Percentiles rank a stretch among this genome's conserved stretches.
Conservation (phyloP, 2,797 vertebrate genomes). For the Sebastes iracundus region DNA sequence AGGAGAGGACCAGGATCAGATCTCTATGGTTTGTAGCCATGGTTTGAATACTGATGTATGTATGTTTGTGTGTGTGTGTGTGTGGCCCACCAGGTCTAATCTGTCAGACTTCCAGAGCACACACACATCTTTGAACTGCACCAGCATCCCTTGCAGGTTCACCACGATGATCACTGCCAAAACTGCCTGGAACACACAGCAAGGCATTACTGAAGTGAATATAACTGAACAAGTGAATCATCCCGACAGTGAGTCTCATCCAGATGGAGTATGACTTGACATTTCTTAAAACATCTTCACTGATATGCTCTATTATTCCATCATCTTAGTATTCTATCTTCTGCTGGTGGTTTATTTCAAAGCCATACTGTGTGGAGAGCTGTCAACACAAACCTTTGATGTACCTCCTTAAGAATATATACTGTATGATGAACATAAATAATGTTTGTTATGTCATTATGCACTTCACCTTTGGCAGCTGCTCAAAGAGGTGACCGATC, state of each 20-base stretch:
- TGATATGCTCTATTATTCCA: not conserved
- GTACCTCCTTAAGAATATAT: not conserved
- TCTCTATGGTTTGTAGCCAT: not conserved
- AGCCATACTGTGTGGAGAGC: not conserved
- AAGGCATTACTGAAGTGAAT: not conserved
- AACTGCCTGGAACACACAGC: constrained; percentile 82
- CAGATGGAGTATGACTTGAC: constrained; percentile 18
- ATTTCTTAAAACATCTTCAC: constrained; percentile 26
- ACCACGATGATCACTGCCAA: constrained; percentile 90
- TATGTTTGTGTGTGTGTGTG: not conserved
- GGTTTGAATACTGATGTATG: not conserved
- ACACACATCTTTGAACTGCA: constrained; percentile 86
- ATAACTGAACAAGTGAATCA: constrained; percentile 20
- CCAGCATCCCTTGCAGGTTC: constrained; percentile 90
- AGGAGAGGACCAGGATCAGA: not conserved
- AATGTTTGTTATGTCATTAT: not conserved
- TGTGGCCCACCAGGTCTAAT: constrained; percentile 84
- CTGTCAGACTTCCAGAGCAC: constrained; percentile 90
- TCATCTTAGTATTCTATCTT: no score
- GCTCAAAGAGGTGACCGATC: constrained; percentile 87
- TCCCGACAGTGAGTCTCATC: constrained; percentile 7
- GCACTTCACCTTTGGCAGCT: constrained; percentile 87
- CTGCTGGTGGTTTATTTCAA: not conserved
- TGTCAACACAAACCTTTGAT: not conserved
- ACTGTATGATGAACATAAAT: not conserved